Conservation (phyloP, 1,140 invertebrate genomes). For the Conopomorpha cramerella region DNA sequence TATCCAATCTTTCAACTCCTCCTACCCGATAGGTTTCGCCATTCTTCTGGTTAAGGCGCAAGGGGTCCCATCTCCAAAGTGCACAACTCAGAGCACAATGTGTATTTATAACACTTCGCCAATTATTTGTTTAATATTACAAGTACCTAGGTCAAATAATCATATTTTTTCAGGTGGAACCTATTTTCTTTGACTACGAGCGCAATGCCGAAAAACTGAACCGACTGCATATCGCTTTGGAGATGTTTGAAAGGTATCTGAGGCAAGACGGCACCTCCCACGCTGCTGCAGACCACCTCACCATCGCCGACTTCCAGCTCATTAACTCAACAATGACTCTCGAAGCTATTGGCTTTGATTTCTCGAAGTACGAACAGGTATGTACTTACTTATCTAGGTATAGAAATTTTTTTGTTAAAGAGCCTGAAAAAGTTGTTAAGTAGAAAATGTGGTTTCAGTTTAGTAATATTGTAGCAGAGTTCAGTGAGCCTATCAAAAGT, state of each 20-base stretch:
- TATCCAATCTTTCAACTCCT: too few species aligned
- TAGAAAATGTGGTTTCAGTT: too few species aligned
- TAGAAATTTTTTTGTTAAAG: conserved; percentile 3
- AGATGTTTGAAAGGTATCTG: conserved; percentile 72
- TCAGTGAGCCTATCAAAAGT: too few species aligned
- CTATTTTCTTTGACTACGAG: conserved; percentile 75
- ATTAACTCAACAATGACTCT: conserved; percentile 71
- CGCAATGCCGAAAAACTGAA: conserved; percentile 67
- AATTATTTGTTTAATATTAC: too few species aligned
- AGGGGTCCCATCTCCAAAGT: too few species aligned
- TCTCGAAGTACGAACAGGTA: conserved; percentile 62
- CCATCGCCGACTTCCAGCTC: conserved; percentile 75
- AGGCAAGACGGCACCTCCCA: conserved; percentile 64
- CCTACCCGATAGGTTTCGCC: too few species aligned
- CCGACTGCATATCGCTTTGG: conserved; percentile 67
- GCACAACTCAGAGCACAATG: too few species aligned
- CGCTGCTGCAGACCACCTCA: conserved; percentile 69
- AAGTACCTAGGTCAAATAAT: conserved; percentile 1
- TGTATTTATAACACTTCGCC: too few species aligned
- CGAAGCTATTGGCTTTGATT: conserved; percentile 72
- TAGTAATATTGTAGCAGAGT: too few species aligned
- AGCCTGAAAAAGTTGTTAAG: too few species aligned
- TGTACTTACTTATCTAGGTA: conserved; percentile 38
- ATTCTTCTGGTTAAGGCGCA: too few species aligned
- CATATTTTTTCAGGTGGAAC: conserved; percentile 62